phyloP scores from a whole-genome alignment of 2,113 vertebrate species.

The Coptodon bakossiorum region DNA sequence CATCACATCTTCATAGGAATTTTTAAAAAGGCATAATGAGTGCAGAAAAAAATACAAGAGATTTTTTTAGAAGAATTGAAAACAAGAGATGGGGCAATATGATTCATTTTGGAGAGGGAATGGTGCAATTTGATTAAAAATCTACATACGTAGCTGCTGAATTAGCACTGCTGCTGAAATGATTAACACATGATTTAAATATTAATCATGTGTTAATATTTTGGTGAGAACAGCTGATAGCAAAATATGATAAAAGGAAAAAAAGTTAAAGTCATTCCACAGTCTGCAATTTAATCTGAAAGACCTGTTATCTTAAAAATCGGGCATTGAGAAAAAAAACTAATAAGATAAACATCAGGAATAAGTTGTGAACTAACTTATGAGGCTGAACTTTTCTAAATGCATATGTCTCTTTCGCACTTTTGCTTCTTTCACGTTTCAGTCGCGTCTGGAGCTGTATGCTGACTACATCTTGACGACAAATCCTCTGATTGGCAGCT shows the following conservation, averaged over 20 bases:
- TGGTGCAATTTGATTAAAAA: constrained; percentile 24
- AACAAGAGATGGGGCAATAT: not conserved
- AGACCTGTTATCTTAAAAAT: not conserved
- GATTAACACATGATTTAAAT: constrained; percentile 42
- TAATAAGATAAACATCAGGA: not conserved
- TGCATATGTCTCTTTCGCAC: not conserved
- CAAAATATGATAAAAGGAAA: constrained; percentile 30
- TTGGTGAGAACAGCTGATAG: constrained; percentile 33
- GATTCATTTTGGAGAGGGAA: constrained; percentile 9
- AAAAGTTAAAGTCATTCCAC: not conserved
- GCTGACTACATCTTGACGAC: not conserved
- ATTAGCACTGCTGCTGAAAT: constrained; percentile 11
- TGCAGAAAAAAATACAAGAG: not conserved
- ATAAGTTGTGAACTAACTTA: not conserved
- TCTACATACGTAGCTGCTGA: constrained; percentile 20
- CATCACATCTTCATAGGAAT: not conserved
- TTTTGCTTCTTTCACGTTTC: not conserved
- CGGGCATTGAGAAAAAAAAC: not conserved
- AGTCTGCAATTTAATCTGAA: not conserved
- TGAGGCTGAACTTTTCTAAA: not conserved
- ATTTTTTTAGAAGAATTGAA: not conserved
- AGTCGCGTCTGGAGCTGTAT: not conserved
- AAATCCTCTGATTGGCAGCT: constrained; percentile 14
- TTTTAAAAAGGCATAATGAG: not conserved
- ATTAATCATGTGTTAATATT: constrained; percentile 27